These are phyloP conservation scores for Alouatta palliata DNA, from an alignment of 2,113 vertebrate species.

Conservation along the genomic window DNA sequence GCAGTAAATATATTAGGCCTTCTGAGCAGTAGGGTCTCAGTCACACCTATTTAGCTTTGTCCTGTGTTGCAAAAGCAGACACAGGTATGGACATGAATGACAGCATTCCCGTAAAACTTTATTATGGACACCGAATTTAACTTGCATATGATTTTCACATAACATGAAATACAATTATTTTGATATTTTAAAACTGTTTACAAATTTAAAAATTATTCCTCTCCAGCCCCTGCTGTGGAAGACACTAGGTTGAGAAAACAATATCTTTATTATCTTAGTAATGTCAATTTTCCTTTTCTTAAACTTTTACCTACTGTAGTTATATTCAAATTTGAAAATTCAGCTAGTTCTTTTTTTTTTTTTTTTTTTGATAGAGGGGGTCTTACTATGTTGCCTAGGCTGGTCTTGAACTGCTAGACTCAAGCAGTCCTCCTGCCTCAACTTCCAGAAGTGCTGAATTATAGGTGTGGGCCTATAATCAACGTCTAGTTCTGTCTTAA, in stretches of 20 bases:
- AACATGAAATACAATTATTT: not conserved
- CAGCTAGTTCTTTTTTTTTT: not conserved
- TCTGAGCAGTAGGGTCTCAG: not conserved
- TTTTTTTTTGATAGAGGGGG: no score
- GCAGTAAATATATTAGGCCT: not conserved
- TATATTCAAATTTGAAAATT: constrained; percentile 1
- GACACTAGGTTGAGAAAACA: not conserved
- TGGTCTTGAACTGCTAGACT: no score
- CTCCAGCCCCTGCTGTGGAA: not conserved
- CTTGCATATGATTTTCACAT: constrained; percentile 6
- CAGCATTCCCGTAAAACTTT: not conserved
- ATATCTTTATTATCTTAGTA: not conserved
- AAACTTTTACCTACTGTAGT: not conserved
- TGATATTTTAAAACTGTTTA: not conserved
- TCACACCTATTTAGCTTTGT: not conserved
- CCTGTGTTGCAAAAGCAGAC: not conserved
- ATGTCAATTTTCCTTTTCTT: constrained; percentile 25
- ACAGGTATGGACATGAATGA: not conserved
- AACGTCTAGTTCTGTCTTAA: not conserved
- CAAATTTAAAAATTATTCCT: constrained; percentile 20
- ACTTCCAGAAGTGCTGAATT: no score
- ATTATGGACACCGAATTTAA: constrained; percentile 7
- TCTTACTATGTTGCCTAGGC: no score
- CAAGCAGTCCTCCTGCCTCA: no score
- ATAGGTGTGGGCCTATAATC: no score